Percentiles rank a stretch among this genome's conserved stretches.
Evolutionary conservation across 2,797 vertebrate species (phyloP).

Genomic region (Danio albolineatus): DNA sequence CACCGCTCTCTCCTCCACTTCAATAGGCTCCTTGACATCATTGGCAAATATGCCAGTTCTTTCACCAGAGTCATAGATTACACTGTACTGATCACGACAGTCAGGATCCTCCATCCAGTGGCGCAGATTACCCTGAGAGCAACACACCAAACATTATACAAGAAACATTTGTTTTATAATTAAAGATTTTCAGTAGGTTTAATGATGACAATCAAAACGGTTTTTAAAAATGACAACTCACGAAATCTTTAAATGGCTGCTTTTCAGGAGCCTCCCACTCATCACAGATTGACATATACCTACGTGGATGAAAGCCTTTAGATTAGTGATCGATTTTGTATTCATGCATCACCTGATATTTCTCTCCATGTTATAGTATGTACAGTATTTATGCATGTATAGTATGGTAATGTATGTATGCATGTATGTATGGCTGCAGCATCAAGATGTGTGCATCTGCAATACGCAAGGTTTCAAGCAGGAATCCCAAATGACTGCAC

Average conservation of each 20-base stretch:
- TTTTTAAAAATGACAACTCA: conserved; percentile 71
- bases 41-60: conserved; percentile 93
- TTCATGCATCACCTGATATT: neutral
- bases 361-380: neutral
- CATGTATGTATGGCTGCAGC: no score
- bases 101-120: conserved; percentile 98
- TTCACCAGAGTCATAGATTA: conserved; percentile 98
- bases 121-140: conserved; percentile 89
- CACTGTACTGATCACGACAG: conserved; percentile 97
- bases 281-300: conserved; percentile 97
- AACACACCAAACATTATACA: conserved; percentile 30
- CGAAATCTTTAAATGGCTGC: conserved; percentile 98
- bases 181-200: no score
- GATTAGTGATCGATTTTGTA: neutral
- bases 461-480: no score
- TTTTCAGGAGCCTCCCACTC: conserved; percentile 98
- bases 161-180: neutral
- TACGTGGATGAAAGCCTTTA: conserved; percentile 56
- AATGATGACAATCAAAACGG: no score
- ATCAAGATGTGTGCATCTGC: no score
- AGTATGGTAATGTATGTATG: no score
- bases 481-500: no score
- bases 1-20: conserved; percentile 94
- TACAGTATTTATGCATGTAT: no score
- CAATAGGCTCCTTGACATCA: conserved; percentile 93